Evolutionary conservation across 1,140 invertebrate species (phyloP).

Genomic region (Streblospio benedicti): DNA sequence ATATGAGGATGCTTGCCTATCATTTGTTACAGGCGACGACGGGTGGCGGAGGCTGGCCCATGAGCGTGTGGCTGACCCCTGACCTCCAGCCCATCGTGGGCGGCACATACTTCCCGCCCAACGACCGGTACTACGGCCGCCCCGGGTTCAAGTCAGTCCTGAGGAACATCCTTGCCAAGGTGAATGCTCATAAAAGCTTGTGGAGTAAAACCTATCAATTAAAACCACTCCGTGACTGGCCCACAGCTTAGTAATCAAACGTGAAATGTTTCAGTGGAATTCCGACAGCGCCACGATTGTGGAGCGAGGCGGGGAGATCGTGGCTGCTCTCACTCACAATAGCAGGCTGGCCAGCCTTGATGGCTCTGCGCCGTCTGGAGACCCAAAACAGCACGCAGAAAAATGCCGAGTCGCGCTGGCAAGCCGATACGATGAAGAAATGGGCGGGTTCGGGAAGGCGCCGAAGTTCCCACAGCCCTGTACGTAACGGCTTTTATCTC

Average conservation of each 20-base stretch:
- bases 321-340: constrained; percentile 29
- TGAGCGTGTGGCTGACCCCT: constrained; percentile 88
- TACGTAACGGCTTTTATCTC: constrained; percentile 16
- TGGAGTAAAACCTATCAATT: background rate
- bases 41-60: constrained; percentile 85
- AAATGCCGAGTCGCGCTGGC: constrained; percentile 55
- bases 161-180: constrained; percentile 49
- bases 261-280: constrained; percentile 65
- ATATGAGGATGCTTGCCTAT: too few relatives aligned
- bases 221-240: background rate
- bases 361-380: constrained; percentile 26
- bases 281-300: constrained; percentile 38
- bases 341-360: constrained; percentile 28
- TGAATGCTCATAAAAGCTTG: constrained; percentile 12
- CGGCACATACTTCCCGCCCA: constrained; percentile 74
- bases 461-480: constrained; percentile 89
- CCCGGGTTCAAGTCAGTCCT: constrained; percentile 75
- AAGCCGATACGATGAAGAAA: constrained; percentile 59
- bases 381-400: constrained; percentile 26
- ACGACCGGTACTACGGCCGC: constrained; percentile 62
- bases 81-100: constrained; percentile 76
- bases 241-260: too few relatives aligned
- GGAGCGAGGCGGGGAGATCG: constrained; percentile 31
- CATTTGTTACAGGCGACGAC: constrained; percentile 56
- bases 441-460: constrained; percentile 69